Evolutionary conservation across 2,797 vertebrate genomes (phyloP).

Genomic region (Lepus oiostolus): DNA sequence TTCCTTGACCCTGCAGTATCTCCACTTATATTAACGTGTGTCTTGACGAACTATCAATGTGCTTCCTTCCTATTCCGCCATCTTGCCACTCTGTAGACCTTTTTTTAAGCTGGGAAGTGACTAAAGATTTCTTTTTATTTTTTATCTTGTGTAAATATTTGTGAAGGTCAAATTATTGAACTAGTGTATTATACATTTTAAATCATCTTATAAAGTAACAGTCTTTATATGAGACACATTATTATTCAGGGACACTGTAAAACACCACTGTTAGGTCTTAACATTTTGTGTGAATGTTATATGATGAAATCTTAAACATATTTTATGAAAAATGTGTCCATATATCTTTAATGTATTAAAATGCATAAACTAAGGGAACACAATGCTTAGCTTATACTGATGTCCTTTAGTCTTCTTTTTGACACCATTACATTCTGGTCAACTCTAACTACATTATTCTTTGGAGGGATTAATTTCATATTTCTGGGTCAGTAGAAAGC

Average conservation of each 20-base stretch:
- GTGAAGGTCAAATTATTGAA: constrained; percentile 53
- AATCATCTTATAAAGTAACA: constrained; percentile 14
- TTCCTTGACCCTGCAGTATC: too few species aligned
- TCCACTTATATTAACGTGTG: too few species aligned
- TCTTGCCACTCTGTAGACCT: too few species aligned
- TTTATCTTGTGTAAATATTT: constrained; percentile 48
- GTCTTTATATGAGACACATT: neutral
- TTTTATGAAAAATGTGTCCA: neutral
- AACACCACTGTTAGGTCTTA: constrained; percentile 25
- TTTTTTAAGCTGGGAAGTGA: neutral
- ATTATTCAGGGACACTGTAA: neutral
- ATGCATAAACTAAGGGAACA: neutral
- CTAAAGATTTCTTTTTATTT: constrained; percentile 44
- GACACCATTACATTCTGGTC: constrained; percentile 3
- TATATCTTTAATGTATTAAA: neutral
- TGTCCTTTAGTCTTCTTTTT: constrained; percentile 21
- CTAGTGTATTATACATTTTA: constrained; percentile 14
- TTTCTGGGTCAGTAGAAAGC: constrained; percentile 86
- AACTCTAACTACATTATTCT: constrained; percentile 72
- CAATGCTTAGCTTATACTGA: neutral
- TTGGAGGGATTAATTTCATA: constrained; percentile 82
- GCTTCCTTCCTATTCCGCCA: too few species aligned
- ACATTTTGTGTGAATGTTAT: neutral
- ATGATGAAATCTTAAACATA: neutral
- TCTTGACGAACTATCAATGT: too few species aligned